A percentile compares a stretch with the other conserved stretches of the same genome.
Conservation (phyloP, 2,113 vertebrate genomes). For the Heliornis fulica region DNA sequence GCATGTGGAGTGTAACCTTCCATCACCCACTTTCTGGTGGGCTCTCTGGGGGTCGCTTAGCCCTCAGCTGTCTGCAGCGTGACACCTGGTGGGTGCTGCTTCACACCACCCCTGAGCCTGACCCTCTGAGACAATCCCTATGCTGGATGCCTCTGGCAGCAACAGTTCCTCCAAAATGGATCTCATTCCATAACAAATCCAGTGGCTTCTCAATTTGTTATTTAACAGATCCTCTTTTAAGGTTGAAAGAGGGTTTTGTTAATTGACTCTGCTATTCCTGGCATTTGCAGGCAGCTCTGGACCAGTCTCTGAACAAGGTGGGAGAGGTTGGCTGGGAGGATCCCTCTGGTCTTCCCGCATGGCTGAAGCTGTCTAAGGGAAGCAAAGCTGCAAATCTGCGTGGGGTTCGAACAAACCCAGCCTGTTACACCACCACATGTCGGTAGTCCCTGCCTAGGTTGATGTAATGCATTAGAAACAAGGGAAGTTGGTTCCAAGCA, state of each 20-base stretch:
- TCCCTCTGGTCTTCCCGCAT: accelerated
- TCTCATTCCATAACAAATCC: neutral
- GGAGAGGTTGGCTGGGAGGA: neutral
- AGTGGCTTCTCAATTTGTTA: neutral
- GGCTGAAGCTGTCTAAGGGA: neutral
- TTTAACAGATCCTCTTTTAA: neutral
- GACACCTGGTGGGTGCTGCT: neutral
- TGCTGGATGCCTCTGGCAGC: neutral
- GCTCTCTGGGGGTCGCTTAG: neutral
- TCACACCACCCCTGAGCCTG: neutral
- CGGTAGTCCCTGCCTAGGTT: neutral
- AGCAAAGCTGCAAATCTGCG: neutral
- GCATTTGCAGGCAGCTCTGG: neutral
- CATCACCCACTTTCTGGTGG: neutral
- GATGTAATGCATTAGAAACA: neutral
- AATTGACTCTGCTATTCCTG: neutral
- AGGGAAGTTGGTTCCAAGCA: neutral
- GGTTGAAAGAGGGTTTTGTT: neutral
- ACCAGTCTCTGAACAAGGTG: neutral
- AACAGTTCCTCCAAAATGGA: neutral
- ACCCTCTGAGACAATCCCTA: neutral
- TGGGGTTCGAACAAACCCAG: neutral
- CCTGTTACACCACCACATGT: accelerated
- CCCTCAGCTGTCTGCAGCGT: no score
- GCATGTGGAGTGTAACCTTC: neutral